phyloP scores from a whole-genome alignment of 2,113 vertebrate genomes.

The Leucosticte australis region DNA sequence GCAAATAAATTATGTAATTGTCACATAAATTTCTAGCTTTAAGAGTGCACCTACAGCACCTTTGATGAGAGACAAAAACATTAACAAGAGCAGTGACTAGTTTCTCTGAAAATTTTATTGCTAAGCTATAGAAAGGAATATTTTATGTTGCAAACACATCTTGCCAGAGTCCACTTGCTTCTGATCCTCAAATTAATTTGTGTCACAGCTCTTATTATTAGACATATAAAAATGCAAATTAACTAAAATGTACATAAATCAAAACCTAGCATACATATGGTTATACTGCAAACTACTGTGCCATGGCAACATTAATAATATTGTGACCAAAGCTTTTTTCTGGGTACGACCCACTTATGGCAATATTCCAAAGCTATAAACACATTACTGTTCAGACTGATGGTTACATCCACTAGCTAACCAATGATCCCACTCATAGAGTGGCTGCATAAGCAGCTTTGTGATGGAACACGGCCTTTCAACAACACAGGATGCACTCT shows the following conservation, averaged over 20 bases:
- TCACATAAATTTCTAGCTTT: not conserved
- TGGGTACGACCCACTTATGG: not conserved
- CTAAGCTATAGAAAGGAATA: not conserved
- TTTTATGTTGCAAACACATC: not conserved
- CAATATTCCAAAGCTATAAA: not conserved
- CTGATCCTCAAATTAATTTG: not conserved
- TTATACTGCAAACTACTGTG: not conserved
- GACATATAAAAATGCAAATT: not conserved
- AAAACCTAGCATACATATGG: not conserved
- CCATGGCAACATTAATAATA: not conserved
- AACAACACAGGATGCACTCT: accelerated
- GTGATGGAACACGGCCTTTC: not conserved
- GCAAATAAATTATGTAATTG: not conserved
- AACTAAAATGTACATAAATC: not conserved
- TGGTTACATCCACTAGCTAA: not conserved
- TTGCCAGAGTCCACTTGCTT: not conserved
- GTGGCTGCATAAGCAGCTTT: not conserved
- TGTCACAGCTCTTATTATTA: not conserved
- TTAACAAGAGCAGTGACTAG: not conserved
- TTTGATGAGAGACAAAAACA: not conserved
- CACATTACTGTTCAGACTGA: not conserved
- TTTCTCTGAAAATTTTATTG: not conserved
- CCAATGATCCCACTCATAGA: not conserved
- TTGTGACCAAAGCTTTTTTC: not conserved
- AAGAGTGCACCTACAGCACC: not conserved